phyloP scores from a whole-genome alignment of 2,797 vertebrate species.

The Dallia pectoralis region DNA sequence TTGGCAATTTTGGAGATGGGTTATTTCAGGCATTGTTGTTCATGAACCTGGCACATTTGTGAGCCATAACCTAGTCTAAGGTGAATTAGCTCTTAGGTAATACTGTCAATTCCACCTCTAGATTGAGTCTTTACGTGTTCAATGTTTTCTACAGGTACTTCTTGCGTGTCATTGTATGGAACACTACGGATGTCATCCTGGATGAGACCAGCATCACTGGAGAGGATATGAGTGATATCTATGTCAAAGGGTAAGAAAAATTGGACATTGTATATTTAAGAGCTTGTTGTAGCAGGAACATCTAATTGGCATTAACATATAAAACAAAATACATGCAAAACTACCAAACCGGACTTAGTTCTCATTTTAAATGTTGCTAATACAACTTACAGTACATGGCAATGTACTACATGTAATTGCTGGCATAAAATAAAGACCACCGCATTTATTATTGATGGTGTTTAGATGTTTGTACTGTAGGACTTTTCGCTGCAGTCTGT shows the following conservation, averaged over 20 bases:
- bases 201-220: slow-evolving; percentile 97
- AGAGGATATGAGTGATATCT: slow-evolving; percentile 98
- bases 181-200: slow-evolving; percentile 90
- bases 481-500: too few species aligned
- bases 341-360: neutral
- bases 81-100: too few species aligned
- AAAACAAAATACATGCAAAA: neutral
- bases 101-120: too few species aligned
- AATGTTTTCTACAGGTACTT: slow-evolving; percentile 61
- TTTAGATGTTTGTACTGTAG: neutral
- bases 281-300: neutral
- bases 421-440: neutral
- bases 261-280: neutral
- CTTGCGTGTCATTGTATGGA: slow-evolving; percentile 91
- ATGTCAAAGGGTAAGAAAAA: slow-evolving; percentile 88
- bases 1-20: neutral
- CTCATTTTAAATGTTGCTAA: neutral
- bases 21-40: neutral
- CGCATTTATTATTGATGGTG: neutral
- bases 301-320: neutral
- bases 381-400: neutral
- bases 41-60: neutral
- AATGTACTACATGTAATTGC: neutral
- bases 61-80: neutral
- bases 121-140: neutral